Conservation (phyloP, 2,797 vertebrate genomes). For the Zenarchopterus dispar region DNA sequence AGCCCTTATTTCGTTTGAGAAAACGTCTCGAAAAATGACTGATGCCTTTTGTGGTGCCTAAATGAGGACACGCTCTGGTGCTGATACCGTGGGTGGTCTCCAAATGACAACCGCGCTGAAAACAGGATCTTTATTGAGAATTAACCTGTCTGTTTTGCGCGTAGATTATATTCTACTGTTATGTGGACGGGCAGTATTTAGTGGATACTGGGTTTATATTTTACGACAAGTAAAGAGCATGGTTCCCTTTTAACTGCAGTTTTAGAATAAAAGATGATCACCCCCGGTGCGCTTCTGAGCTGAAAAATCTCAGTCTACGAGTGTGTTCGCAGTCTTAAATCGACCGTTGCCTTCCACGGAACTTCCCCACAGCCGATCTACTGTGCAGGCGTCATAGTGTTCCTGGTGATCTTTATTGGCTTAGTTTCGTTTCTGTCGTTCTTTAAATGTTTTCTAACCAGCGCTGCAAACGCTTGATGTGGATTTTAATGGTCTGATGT, state of each 20-base stretch:
- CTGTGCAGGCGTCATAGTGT: constrained; percentile 14
- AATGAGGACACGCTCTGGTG: constrained; percentile 45
- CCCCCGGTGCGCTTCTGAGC: constrained; percentile 26
- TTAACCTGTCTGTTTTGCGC: constrained; percentile 13
- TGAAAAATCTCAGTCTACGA: constrained; percentile 23
- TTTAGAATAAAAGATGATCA: constrained; percentile 12
- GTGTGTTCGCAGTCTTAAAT: constrained; percentile 32
- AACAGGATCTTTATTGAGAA: constrained; percentile 28
- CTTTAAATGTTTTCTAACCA: constrained; percentile 66
- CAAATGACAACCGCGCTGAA: constrained; percentile 53
- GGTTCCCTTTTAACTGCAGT: constrained; percentile 39
- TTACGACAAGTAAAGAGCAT: background rate
- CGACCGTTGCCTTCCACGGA: constrained; percentile 4
- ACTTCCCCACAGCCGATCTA: background rate
- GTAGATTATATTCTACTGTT: constrained; percentile 23
- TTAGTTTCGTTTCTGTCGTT: constrained; percentile 53
- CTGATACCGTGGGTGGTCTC: constrained; percentile 73
- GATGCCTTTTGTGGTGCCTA: constrained; percentile 45
- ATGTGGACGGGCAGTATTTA: constrained; percentile 15
- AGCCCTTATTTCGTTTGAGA: constrained; percentile 41
- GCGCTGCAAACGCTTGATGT: constrained; percentile 65
- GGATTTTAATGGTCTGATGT: constrained; percentile 75
- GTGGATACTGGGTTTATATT: constrained; percentile 24
- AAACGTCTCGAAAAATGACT: constrained; percentile 55
- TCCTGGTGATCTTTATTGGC: constrained; percentile 60